Conservation (phyloP, 2,797 vertebrate genomes). For the Danio choprae region DNA sequence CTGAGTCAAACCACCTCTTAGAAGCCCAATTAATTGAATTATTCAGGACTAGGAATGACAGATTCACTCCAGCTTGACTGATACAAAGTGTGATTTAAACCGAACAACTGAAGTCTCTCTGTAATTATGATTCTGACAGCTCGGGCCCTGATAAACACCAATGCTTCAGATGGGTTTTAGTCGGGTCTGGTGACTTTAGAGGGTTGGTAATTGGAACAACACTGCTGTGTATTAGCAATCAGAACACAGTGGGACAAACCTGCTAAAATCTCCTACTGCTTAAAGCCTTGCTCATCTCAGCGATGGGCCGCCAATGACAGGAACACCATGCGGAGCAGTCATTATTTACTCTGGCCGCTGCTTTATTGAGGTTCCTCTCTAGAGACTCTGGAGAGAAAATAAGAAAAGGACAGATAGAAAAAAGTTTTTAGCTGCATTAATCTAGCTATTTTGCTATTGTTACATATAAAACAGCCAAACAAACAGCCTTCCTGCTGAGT, state of each 20-base stretch:
- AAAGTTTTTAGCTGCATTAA: neutral
- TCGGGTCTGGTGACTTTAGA: conserved; percentile 11
- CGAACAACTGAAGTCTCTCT: conserved; percentile 9
- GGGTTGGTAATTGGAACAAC: conserved; percentile 36
- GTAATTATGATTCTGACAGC: conserved; percentile 33
- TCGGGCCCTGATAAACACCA: conserved; percentile 14
- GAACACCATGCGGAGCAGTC: conserved; percentile 11
- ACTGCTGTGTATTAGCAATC: conserved; percentile 46
- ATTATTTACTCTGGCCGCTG: conserved; percentile 34
- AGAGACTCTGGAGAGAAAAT: neutral
- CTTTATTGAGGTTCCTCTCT: conserved; percentile 3
- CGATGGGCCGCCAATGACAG: conserved; percentile 11
- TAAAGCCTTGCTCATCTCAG: conserved; percentile 29
- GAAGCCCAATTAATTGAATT: conserved; percentile 23
- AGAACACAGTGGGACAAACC: conserved; percentile 33
- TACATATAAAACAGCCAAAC: conserved; percentile 20
- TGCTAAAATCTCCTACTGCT: conserved; percentile 46
- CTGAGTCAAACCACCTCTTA: conserved; percentile 11
- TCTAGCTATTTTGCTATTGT: neutral
- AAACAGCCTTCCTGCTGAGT: conserved; percentile 20
- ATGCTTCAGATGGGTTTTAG: conserved; percentile 15
- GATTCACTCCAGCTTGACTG: neutral
- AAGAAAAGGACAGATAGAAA: conserved; percentile 7
- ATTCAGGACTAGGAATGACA: neutral
- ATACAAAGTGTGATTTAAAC: conserved; percentile 1